A percentile compares a stretch with the other conserved stretches of the same genome.
These are phyloP conservation scores for Arrhopalites spinosus DNA, from an alignment of 2,888 invertebrate genomes.

Conservation along the genomic window DNA sequence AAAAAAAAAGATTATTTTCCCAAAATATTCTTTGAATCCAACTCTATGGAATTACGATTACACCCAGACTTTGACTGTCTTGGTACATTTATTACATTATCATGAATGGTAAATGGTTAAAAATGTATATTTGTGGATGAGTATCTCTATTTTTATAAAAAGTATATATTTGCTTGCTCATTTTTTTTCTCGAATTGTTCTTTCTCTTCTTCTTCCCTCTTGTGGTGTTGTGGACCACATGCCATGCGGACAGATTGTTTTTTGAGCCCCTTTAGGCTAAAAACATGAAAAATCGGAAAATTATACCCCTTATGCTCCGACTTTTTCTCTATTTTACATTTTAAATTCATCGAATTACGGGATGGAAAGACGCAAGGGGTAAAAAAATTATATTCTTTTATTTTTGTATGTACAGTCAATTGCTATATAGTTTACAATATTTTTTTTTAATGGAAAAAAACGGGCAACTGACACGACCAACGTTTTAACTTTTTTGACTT, in stretches of 20 bases:
- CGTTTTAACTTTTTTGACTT: not conserved
- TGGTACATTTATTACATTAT: too few relatives aligned
- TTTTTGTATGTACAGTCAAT: not conserved
- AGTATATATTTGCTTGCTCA: not conserved
- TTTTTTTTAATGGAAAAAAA: not conserved
- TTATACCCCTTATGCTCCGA: slow-evolving; percentile 35
- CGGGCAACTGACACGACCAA: not conserved
- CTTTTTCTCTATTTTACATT: slow-evolving; percentile 24
- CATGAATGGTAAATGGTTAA: not conserved
- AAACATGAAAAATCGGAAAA: slow-evolving; percentile 54
- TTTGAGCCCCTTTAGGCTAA: slow-evolving; percentile 55
- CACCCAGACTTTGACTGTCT: too few relatives aligned
- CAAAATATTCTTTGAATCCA: too few relatives aligned
- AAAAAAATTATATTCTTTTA: not conserved
- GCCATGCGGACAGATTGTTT: slow-evolving; percentile 56
- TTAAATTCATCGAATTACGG: slow-evolving; percentile 30
- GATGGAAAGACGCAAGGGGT: not conserved
- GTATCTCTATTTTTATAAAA: slow-evolving; percentile 5
- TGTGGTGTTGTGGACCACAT: slow-evolving; percentile 49
- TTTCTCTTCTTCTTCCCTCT: slow-evolving; percentile 1
- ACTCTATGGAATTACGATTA: slow-evolving; percentile 30
- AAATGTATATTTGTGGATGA: not conserved
- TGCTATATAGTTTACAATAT: too few relatives aligned
- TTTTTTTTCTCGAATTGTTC: slow-evolving; percentile 13
- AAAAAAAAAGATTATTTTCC: not conserved